A percentile compares a stretch with the other conserved stretches of the same genome.
phyloP scores from a whole-genome alignment of 2,113 vertebrate species.

The Bungarus multicinctus region DNA sequence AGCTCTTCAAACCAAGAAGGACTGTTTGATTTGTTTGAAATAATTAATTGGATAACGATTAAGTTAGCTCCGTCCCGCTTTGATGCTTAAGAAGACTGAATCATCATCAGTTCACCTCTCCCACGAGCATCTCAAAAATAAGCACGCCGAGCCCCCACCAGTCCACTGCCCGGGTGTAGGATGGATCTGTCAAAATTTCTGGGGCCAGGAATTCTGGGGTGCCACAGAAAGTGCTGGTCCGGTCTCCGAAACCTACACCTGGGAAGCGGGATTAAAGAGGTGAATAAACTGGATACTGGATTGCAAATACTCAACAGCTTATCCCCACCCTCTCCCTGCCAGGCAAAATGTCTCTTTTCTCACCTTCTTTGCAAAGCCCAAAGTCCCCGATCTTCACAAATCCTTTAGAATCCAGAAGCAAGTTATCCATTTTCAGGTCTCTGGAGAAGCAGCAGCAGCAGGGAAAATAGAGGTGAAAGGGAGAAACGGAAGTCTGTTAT shows the following conservation, averaged over 20 bases:
- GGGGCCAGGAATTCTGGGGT: constrained; percentile 96
- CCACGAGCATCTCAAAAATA: constrained; percentile 96
- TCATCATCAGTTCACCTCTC: constrained; percentile 79
- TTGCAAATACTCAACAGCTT: not conserved
- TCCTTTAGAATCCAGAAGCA: constrained; percentile 89
- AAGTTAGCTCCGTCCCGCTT: not conserved
- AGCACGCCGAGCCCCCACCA: constrained; percentile 98
- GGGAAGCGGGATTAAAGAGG: not conserved
- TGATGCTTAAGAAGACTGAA: not conserved
- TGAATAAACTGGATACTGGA: not conserved
- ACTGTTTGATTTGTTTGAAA: not conserved
- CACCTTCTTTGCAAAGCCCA: constrained; percentile 97
- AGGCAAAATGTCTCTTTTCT: not conserved
- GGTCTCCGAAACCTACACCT: constrained; percentile 94
- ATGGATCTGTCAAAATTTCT: constrained; percentile 90
- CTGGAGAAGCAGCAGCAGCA: constrained; percentile 54
- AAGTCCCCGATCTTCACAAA: constrained; percentile 98
- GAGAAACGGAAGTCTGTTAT: not conserved
- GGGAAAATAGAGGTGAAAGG: not conserved
- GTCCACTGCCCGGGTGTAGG: constrained; percentile 91
- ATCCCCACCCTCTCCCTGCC: not conserved
- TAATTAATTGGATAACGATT: not conserved
- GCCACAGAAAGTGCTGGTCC: constrained; percentile 94
- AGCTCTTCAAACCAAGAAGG: not conserved
- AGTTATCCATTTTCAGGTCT: constrained; percentile 94